A percentile compares a stretch with the other conserved stretches of the same genome.
These are phyloP conservation scores for Drosophila sulfurigaster DNA, from an alignment of 1,140 invertebrate species.

Conservation along the genomic window DNA sequence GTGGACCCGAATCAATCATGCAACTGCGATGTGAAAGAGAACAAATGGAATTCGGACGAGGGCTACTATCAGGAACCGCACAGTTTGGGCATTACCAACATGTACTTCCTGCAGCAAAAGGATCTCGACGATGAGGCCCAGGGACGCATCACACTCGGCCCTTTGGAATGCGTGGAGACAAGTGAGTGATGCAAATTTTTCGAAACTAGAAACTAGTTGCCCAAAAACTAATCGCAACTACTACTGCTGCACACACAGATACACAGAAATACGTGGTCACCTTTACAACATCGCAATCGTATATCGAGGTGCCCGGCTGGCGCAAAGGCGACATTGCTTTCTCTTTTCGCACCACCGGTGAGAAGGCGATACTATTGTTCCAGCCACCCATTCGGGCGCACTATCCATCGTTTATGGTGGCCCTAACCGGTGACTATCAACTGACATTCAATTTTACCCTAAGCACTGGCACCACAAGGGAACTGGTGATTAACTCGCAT, in stretches of 20 bases:
- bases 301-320: constrained; percentile 96
- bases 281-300: constrained; percentile 96
- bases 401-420: constrained; percentile 95
- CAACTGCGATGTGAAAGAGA: constrained; percentile 93
- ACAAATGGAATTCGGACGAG: constrained; percentile 95
- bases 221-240: constrained; percentile 11
- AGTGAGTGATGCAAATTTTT: constrained; percentile 87
- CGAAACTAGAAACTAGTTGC: background rate
- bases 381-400: constrained; percentile 95
- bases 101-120: constrained; percentile 95
- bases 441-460: constrained; percentile 96
- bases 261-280: constrained; percentile 97
- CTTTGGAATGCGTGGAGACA: constrained; percentile 96
- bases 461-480: constrained; percentile 92
- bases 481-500: constrained; percentile 92
- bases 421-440: constrained; percentile 93
- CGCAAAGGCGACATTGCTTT: constrained; percentile 95
- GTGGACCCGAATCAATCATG: constrained; percentile 92
- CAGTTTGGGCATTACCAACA: constrained; percentile 94
- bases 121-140: constrained; percentile 92
- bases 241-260: constrained; percentile 86
- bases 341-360: constrained; percentile 95
- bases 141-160: constrained; percentile 94
- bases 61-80: constrained; percentile 92
- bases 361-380: constrained; percentile 94